Base-by-base conservation (phyloP, 2,888 invertebrate species). In the Pheosia gnoma region DNA sequence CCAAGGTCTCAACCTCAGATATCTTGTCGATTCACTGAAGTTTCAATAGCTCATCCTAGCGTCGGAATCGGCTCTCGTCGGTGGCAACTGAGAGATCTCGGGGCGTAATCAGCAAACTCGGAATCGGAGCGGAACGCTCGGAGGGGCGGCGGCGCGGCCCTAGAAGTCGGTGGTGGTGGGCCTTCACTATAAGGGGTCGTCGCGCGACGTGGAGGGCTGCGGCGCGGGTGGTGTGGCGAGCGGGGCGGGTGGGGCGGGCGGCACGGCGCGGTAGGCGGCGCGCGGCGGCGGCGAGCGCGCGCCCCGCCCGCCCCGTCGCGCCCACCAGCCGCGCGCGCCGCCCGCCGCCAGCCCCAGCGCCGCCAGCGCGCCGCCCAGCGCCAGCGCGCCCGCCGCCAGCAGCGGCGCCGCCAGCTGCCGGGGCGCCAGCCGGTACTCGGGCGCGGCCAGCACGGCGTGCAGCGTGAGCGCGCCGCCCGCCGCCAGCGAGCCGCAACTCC, bases 121-220 rank as follows among this genome's bases (percentile, higher is more conserved):
- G 62, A n/a, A 3, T 62, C 65, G 11, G 60, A 59, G 51, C 57
- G 43, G 43, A 43, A 43, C 43, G 43, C 43, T 43, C 43, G 8
- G 57, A 37, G 3, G 1, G 36, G 36, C 25, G 47, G 57, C 47
- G 62, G 61, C 41, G 51, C 55, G 54, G 41, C 39, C 37, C 67
- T 68, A 77, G 76, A 79, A 81, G 78, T 83, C 81, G 71, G 82
- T 79, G 77, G 78, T 71, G 68, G 61, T 43, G 61, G 78, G 78
- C 80, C 74, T 81, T 82, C 89, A 89, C 91, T 91, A 91, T 91
- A 91, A 91, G 71, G 85, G 83, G 73, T 79, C 75, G 80, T 84
- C 85, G 67, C 79, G 83, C 62, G 80, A 72, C 59, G 84, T 68
- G 72, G 80, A 71, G 61, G 83, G 75, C 68, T 72, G 74, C 67